Base-by-base conservation (phyloP, 2,113 vertebrate genomes). In the Rhineura floridana region DNA sequence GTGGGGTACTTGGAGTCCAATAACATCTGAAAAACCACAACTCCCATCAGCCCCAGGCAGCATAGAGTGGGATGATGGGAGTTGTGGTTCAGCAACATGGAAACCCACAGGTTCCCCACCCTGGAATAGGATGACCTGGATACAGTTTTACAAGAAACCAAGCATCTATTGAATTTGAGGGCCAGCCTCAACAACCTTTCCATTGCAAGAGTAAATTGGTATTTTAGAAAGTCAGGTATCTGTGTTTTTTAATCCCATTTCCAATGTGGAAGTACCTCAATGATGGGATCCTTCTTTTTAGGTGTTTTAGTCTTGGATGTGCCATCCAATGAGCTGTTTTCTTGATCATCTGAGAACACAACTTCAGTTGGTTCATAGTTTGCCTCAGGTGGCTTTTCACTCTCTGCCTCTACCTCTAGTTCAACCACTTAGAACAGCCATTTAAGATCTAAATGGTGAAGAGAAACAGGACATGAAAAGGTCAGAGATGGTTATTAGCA, bases 301-400 rank as follows among this genome's bases (percentile, higher is more conserved):
- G 90, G 90, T 36, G 91, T 92, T 95, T 96, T 96, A 90, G 79
- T 95, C 91, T 92, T 87, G 92, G 93, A 91, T 89, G 95, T 89
- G 88, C 92, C 88, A 88, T 97, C 95, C 96, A 97, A 88, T 89
- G 96, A 93, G 87, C 96, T 89, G 0, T 97, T 96, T 73, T 97
- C 96, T 50, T 97, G 96, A 88, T 96, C 96, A 33, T 97, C 96
- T 88, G 96, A 97, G 95, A 97, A 97, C 10, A 95, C 92, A 92
- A 95, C 84, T 36, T 91, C 94, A 91, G 94, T 95, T 88, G 87
- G 93, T 94, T 96, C 95, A 94, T 62, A 93, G 90, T 93, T 96
- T 91, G 89, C 83, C 86, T 94, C 96, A 95, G 90, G 92, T 3
- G 94, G 87, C 87, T 96, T 95, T 94, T 96, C 91, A 94, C 93